Base-by-base conservation (phyloP, 2,797 vertebrate genomes). In the Hoplostethus atlanticus region DNA sequence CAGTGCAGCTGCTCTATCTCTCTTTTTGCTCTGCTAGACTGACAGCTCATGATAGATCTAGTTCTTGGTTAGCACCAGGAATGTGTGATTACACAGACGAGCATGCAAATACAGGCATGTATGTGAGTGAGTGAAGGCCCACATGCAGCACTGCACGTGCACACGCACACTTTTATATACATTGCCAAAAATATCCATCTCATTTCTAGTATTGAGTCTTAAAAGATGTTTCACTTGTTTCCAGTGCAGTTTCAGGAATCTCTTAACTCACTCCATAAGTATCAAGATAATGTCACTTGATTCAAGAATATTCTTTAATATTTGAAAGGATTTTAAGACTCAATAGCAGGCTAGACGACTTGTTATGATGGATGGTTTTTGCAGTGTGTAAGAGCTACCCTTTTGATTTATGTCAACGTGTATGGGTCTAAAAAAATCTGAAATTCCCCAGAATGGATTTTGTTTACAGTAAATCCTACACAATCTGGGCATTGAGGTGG, bases 381-480 rank as follows among this genome's bases (percentile, higher is more conserved):
- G 15, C 55, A 36, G 15, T 31, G 50, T 34, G 51, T 13, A 58
- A 67, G 17, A 63, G 55, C 65, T 66, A 52, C 28, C 48, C 12
- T 11, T 1, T 1, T 79, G 69, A 73, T 72, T 82, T 65, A 71
- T 67, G 50, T 71, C 62, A 63, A 53, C 54, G 51, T 0, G 0
- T 10, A 25, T 51, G 61, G 25, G 50, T 77, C 54, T 67, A 42
- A 71, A 79, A 73, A 48, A 66, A 75, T 71, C 61, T n/a, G 53
- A 78, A 81, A 76, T 67, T 72, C 71, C 73, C 13, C 44, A 79
- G 75, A 90, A 89, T 86, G 40, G 73, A 85, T 85, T 82, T 78
- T 87, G 87, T 90, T 89, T 89, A 84, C 85, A 76, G 74, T 90
- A 90, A 85, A 87, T 89, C 79, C 78, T 62, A 64, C 61, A 64